Conservation (phyloP, 1,140 invertebrate genomes). For the Bombyx mori region ASM3026992v2 NC_085129.1:12856001-12856500, state of each 20-base stretch:
- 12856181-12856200: slow-evolving; percentile 13
- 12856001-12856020: no score
- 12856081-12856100: no score
- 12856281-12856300: slow-evolving; percentile 3
- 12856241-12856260: slow-evolving; percentile 1
- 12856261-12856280: not conserved
- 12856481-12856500: no score
- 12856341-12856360: not conserved
- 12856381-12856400: no score
- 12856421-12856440: no score
- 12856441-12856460: no score
- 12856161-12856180: slow-evolving; percentile 14
- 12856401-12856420: no score
- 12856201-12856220: not conserved
- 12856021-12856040: no score
- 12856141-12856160: slow-evolving; percentile 16
- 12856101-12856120: slow-evolving; percentile 7
- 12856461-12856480: no score
- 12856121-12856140: slow-evolving; percentile 11
- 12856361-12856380: no score
- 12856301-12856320: not conserved
- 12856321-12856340: slow-evolving; percentile 4
- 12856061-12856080: no score
- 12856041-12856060: no score
- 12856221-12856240: slow-evolving; percentile 12